phyloP scores from a whole-genome alignment of 2,797 vertebrate species.

The Diplodus puntazzo region DNA sequence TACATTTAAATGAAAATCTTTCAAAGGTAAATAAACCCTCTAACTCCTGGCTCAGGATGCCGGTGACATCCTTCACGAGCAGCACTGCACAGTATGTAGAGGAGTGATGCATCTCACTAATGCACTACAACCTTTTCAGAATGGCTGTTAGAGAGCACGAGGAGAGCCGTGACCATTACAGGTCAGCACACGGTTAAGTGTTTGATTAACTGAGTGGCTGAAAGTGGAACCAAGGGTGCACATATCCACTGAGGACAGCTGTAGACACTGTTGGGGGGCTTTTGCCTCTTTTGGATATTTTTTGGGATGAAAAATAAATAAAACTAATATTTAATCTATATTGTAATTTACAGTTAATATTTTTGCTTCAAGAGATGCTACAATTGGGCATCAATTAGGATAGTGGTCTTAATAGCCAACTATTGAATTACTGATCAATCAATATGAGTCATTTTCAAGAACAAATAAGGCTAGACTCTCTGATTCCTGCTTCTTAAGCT shows the following conservation, averaged over 20 bases:
- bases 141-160: neutral
- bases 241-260: neutral
- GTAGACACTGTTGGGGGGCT: neutral
- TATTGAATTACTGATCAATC: no score
- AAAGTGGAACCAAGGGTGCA: neutral
- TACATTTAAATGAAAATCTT: neutral
- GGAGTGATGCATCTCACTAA: neutral
- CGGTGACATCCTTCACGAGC: neutral
- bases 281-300: neutral
- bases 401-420: no score
- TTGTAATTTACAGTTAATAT: no score
- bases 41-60: neutral
- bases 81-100: neutral
- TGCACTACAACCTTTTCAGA: conserved; percentile 1
- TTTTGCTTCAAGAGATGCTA: no score
- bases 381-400: no score
- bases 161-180: neutral
- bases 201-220: conserved; percentile 19
- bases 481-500: no score
- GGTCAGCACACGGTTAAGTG: conserved; percentile 2
- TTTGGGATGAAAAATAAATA: no score
- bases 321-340: no score
- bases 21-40: neutral
- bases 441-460: no score
- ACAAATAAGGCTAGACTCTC: no score